phyloP scores from a whole-genome alignment of 1,140 invertebrate genomes.

The Drosophila tristis region DNA sequence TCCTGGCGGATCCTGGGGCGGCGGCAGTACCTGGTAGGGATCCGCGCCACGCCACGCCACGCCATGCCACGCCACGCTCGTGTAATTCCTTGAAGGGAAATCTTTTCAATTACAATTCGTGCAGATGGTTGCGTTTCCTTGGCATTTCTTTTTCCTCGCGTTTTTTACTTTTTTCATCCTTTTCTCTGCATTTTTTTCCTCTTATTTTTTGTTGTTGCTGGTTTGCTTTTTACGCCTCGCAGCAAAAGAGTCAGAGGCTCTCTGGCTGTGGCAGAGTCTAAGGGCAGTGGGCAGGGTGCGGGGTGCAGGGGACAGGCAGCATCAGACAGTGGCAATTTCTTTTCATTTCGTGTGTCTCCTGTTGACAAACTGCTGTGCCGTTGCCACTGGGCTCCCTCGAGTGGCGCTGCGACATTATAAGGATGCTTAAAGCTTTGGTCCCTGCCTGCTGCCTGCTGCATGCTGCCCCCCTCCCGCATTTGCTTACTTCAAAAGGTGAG shows the following conservation, averaged over 20 bases:
- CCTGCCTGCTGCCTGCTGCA: too few species aligned
- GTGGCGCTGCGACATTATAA: conserved; percentile 77
- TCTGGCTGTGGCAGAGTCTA: conserved; percentile 7
- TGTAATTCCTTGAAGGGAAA: conserved; percentile 81
- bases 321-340: conserved; percentile 79
- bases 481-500: conserved; percentile 51
- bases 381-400: conserved; percentile 51
- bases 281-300: background rate
- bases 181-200: conserved; percentile 34
- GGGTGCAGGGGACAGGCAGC: conserved; percentile 33
- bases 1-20: background rate
- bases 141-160: conserved; percentile 11
- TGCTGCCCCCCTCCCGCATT: background rate
- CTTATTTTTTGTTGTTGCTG: conserved; percentile 13
- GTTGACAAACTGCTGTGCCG: conserved; percentile 72
- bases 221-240: background rate
- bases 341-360: conserved; percentile 73
- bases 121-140: conserved; percentile 79
- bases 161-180: conserved; percentile 11
- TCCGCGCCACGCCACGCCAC: conserved; percentile 15
- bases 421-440: conserved; percentile 43
- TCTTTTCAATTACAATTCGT: conserved; percentile 83
- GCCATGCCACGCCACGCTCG: conserved; percentile 35
- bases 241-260: background rate
- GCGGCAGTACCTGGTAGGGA: conserved; percentile 39